Conservation (phyloP, 1,140 invertebrate genomes). For the Aphidius ervi region DNA sequence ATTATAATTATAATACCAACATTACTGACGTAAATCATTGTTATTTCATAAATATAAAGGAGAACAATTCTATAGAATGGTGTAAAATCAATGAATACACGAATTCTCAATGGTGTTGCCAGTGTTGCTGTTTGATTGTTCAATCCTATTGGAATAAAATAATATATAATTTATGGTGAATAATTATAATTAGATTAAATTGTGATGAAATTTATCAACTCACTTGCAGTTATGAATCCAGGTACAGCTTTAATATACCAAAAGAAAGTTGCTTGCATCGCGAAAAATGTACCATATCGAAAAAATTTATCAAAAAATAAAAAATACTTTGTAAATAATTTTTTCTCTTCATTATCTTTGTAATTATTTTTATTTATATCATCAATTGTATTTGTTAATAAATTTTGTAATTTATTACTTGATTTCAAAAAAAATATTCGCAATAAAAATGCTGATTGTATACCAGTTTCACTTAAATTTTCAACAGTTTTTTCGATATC, state of each 20-base stretch:
- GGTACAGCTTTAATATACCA: neutral
- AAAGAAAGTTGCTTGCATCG: neutral
- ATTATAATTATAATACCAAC: neutral
- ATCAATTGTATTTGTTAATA: neutral
- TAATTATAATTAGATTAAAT: too few species aligned
- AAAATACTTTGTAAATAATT: slow-evolving; percentile 10
- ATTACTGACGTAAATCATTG: neutral
- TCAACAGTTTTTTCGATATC: slow-evolving; percentile 15
- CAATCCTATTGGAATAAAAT: neutral
- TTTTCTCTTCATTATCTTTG: neutral
- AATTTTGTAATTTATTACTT: neutral
- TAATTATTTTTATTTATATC: neutral
- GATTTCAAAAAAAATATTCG: slow-evolving; percentile 3
- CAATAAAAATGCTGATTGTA: slow-evolving; percentile 10
- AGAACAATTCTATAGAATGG: neutral
- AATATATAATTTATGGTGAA: neutral
- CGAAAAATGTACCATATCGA: neutral
- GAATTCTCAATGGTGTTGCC: slow-evolving; percentile 6
- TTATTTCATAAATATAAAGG: neutral
- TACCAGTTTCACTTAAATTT: slow-evolving; percentile 18
- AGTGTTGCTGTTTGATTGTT: neutral
- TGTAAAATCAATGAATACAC: neutral
- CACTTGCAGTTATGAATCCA: too few species aligned
- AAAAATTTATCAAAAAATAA: neutral
- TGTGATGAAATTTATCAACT: too few species aligned